phyloP scores from a whole-genome alignment of 2,888 invertebrate species.

The Lasiommata megera region DNA sequence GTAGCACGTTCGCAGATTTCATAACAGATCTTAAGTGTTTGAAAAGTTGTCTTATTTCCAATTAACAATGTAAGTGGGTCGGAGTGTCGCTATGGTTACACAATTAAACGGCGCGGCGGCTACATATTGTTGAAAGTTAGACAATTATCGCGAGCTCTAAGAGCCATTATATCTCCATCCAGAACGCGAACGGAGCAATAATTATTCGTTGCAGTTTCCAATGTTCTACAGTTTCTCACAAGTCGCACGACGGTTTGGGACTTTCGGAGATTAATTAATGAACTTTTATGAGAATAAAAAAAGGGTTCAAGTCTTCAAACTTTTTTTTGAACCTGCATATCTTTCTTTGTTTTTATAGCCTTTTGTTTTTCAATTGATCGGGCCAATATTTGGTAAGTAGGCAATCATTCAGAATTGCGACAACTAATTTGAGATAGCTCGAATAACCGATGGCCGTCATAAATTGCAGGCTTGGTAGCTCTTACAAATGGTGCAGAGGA shows the following conservation, averaged over 20 bases:
- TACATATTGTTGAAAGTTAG: conserved; percentile 33
- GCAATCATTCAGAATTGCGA: too few species aligned
- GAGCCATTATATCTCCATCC: conserved; percentile 28
- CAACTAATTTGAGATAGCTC: too few species aligned
- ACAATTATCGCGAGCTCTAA: conserved; percentile 34
- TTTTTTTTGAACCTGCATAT: too few species aligned
- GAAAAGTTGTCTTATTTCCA: conserved; percentile 29
- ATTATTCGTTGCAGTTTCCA: conserved; percentile 25
- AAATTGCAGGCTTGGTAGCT: too few species aligned
- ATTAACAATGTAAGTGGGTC: conserved; percentile 28
- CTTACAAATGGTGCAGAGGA: too few species aligned
- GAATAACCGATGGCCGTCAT: too few species aligned
- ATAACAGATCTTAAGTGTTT: conserved; percentile 21
- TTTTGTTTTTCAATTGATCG: too few species aligned
- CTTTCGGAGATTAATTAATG: conserved; percentile 2
- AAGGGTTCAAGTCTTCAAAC: neutral
- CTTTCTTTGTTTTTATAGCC: too few species aligned
- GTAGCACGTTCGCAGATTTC: conserved; percentile 17
- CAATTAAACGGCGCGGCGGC: conserved; percentile 25
- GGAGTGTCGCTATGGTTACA: conserved; percentile 26
- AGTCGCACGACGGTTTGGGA: neutral
- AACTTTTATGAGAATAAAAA: neutral
- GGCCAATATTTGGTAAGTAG: too few species aligned
- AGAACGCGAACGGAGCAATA: conserved; percentile 20
- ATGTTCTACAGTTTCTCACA: conserved; percentile 17